phyloP scores from a whole-genome alignment of 2,797 vertebrate species.

The Coendou prehensilis region DNA sequence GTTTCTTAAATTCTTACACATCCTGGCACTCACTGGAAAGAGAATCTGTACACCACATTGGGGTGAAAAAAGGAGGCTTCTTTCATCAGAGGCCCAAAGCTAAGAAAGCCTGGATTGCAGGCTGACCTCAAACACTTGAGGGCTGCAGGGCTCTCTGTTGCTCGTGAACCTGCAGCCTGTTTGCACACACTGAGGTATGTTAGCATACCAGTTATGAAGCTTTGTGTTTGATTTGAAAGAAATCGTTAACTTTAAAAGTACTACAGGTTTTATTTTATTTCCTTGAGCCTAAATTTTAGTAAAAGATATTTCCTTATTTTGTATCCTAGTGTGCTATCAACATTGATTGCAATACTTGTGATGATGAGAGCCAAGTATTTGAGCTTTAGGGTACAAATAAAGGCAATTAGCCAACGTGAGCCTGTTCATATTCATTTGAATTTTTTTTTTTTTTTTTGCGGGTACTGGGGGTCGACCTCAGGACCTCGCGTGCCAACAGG shows the following conservation, averaged over 20 bases:
- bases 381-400: neutral
- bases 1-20: neutral
- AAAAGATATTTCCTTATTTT: neutral
- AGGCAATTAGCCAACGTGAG: neutral
- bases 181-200: neutral
- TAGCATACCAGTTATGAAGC: neutral
- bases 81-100: neutral
- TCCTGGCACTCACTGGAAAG: neutral
- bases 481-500: no score
- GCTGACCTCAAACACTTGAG: neutral
- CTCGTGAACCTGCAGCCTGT: neutral
- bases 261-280: neutral
- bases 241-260: neutral
- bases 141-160: fast-evolving
- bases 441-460: no score
- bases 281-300: neutral
- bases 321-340: neutral
- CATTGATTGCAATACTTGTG: neutral
- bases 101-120: neutral
- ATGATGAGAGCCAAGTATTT: neutral
- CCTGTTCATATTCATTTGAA: neutral
- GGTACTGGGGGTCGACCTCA: no score
- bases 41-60: neutral
- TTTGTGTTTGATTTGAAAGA: neutral
- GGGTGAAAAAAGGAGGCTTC: neutral